Conservation (phyloP, 2,888 invertebrate genomes). For the Ichneumon xanthorius region DNA sequence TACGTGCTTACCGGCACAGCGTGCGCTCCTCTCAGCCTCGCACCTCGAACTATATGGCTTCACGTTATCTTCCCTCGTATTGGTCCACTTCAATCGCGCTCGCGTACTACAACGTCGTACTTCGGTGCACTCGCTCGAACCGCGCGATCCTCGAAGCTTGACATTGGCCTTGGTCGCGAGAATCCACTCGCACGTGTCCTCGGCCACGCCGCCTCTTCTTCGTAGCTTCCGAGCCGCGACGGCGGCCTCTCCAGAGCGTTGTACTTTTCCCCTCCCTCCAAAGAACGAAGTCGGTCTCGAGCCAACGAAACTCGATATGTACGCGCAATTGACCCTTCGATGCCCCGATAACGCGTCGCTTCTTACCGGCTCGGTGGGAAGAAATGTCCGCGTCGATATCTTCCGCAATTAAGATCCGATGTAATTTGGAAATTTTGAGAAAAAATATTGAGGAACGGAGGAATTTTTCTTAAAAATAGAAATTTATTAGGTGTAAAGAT, state of each 20-base stretch:
- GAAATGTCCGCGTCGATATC: too few species aligned
- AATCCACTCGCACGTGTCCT: constrained; percentile 21
- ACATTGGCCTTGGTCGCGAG: constrained; percentile 65
- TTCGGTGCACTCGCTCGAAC: constrained; percentile 25
- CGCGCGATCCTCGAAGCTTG: constrained; percentile 24
- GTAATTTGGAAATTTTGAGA: too few species aligned
- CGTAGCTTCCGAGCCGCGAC: background rate
- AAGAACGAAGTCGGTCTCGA: background rate
- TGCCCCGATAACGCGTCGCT: too few species aligned
- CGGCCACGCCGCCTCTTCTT: background rate
- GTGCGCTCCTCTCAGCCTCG: too few species aligned
- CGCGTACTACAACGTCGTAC: constrained; percentile 33
- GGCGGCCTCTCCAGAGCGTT: background rate
- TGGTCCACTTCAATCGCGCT: background rate
- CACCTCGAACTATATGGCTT: too few species aligned
- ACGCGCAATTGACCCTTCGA: constrained; percentile 1
- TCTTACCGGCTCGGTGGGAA: too few species aligned
- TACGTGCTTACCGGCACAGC: background rate
- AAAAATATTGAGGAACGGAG: too few species aligned
- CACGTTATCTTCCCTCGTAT: constrained; percentile 12
- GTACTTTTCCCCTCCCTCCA: constrained; percentile 5
- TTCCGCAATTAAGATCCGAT: too few species aligned
- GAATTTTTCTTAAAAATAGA: too few species aligned
- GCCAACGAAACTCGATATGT: background rate
- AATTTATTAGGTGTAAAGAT: too few species aligned